Base-by-base conservation (phyloP, 2,797 vertebrate genomes). In the Poeciliopsis infans region DNA sequence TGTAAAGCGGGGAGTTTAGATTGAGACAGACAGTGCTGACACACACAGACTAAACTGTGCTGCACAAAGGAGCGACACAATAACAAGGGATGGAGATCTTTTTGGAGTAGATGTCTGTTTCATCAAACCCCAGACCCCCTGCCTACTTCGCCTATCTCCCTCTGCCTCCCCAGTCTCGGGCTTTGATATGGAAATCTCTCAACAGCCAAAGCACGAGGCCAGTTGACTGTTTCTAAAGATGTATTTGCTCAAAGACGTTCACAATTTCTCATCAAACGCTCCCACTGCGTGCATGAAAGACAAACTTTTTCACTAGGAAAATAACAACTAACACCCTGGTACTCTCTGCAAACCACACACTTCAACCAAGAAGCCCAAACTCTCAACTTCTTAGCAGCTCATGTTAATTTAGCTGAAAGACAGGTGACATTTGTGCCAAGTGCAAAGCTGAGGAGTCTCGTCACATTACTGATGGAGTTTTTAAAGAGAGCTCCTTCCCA, bases 111-210 rank as follows among this genome's bases (percentile, higher is more conserved):
- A 88, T 87, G 85, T 85, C 88, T 91, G 74, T 90, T 92, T 93
- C 85, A 91, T 88, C 90, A 86, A 59, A n/a, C 46, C 76, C 78
- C 79, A 76, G 83, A 79, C 82, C 79, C 87, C 77, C 75, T 57
- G 1, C 77, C 76, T 71, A 66, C 69, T 61, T 79, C 74, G 45
- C 70, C 77, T 81, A 59, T 75, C 78, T 78, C 86, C 23, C 82
- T 79, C 82, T 81, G 47, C 79, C 79, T 78, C 83, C 75, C 75
- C 80, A 75, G 82, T 84, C 85, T 91, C 73, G 91, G 93, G 92
- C 91, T 95, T 95, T 95, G 93, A 96, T 94, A 95, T 95, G 93
- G 93, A 95, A 94, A 95, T 95, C 86, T 89, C 85, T 90, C 87
- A 87, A 85, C 88, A 93, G 90, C 92, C 88, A 86, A 82, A 91